Evolutionary conservation across 1,140 invertebrate species (phyloP).

Genomic region (Bathynomus jamesi): DNA sequence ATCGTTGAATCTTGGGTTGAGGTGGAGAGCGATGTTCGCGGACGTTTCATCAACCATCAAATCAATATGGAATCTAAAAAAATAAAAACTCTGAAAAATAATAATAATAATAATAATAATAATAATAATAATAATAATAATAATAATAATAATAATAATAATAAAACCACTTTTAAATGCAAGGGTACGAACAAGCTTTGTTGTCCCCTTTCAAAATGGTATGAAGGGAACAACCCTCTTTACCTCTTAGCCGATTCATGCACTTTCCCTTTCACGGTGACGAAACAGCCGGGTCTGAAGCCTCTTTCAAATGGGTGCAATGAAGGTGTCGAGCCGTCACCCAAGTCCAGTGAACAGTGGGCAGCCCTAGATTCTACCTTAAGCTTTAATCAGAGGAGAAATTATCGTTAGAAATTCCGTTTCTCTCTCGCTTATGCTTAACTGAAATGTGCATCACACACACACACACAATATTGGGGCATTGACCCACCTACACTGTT

Average conservation of each 20-base stretch:
- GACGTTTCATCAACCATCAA: conserved; percentile 26
- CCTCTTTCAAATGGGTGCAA: conserved; percentile 16
- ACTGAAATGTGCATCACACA: too few relatives aligned
- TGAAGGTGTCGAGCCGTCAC: conserved; percentile 6
- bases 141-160: neutral
- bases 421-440: too few relatives aligned
- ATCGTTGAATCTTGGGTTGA: conserved; percentile 59
- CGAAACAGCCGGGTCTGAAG: conserved; percentile 23
- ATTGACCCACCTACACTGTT: too few relatives aligned
- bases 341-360: conserved; percentile 8
- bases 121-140: neutral
- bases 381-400: conserved; percentile 1
- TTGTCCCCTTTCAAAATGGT: too few relatives aligned
- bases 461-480: too few relatives aligned
- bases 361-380: conserved; percentile 16
- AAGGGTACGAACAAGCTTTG: too few relatives aligned
- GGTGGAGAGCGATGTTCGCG: conserved; percentile 64
- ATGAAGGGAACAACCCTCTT: neutral
- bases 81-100: neutral
- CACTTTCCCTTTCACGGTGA: conserved; percentile 15
- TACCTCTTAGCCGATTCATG: conserved; percentile 4
- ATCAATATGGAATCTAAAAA: conserved; percentile 39
- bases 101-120: neutral
- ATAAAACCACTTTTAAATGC: neutral
- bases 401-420: too few relatives aligned